Evolutionary conservation across 2,888 invertebrate species (phyloP).

Genomic region (Sipha maydis): DNA sequence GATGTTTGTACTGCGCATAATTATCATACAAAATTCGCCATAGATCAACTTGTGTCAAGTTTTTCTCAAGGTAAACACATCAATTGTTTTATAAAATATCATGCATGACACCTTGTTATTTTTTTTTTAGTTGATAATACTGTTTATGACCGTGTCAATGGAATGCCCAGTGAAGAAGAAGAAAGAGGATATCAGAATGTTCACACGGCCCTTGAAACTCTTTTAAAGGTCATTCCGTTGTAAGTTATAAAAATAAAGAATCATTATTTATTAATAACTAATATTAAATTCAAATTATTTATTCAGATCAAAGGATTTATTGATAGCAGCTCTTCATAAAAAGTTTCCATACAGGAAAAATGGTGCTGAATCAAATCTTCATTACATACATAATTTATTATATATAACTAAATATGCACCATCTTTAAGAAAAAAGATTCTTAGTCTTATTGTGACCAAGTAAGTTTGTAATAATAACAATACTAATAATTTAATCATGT

Average conservation of each 20-base stretch:
- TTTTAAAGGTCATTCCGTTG: slow-evolving; percentile 73
- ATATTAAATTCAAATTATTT: slow-evolving; percentile 62
- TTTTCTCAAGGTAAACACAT: slow-evolving; percentile 72
- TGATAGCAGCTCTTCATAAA: slow-evolving; percentile 74
- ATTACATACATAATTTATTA: slow-evolving; percentile 82
- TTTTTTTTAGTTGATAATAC: slow-evolving; percentile 44
- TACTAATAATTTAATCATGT: not conserved
- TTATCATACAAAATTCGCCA: slow-evolving; percentile 73
- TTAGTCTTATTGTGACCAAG: slow-evolving; percentile 82
- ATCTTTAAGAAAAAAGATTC: slow-evolving; percentile 75
- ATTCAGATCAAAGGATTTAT: slow-evolving; percentile 76
- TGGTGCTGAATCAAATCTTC: slow-evolving; percentile 76
- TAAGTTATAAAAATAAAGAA: slow-evolving; percentile 67
- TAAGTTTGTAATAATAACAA: slow-evolving; percentile 68
- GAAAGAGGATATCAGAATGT: slow-evolving; percentile 73
- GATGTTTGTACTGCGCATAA: slow-evolving; percentile 78
- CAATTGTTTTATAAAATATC: not conserved
- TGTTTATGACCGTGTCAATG: slow-evolving; percentile 73
- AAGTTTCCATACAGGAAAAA: slow-evolving; percentile 83
- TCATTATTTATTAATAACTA: slow-evolving; percentile 29
- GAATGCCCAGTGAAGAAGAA: slow-evolving; percentile 72
- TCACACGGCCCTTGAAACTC: slow-evolving; percentile 71
- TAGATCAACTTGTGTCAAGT: slow-evolving; percentile 73
- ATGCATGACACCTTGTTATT: not conserved
- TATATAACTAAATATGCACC: slow-evolving; percentile 81